Conservation (phyloP, 2,888 invertebrate genomes). For the Oscheius onirici region DNA sequence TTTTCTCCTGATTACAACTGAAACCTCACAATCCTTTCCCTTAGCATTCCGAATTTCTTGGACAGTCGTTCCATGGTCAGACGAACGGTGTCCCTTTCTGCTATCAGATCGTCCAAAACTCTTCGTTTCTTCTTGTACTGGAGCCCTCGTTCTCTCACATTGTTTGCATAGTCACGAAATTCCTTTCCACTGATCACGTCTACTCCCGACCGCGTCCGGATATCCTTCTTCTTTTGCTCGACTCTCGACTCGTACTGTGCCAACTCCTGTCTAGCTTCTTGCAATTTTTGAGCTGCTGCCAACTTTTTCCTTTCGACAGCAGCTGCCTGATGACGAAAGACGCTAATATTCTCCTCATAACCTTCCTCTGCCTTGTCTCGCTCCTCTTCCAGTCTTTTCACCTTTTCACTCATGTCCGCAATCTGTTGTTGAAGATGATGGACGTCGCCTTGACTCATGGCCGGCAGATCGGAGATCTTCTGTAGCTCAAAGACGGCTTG, state of each 20-base stretch:
- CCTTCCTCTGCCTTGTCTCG: constrained; percentile 77
- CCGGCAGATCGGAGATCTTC: constrained; percentile 70
- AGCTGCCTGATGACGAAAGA: constrained; percentile 83
- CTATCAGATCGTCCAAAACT: constrained; percentile 80
- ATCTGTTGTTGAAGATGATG: constrained; percentile 15
- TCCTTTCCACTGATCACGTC: constrained; percentile 73
- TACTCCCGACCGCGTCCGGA: constrained; percentile 75
- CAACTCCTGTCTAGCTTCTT: constrained; percentile 79
- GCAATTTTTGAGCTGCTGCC: constrained; percentile 79
- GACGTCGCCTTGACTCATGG: constrained; percentile 24
- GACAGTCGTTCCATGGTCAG: constrained; percentile 82
- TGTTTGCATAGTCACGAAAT: constrained; percentile 85
- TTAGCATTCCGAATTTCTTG: constrained; percentile 74
- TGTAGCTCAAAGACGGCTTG: constrained; percentile 81
- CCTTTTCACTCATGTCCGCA: constrained; percentile 21
- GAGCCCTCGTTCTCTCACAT: constrained; percentile 83
- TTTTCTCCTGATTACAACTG: background rate
- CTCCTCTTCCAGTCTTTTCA: constrained; percentile 81
- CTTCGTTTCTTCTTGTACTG: constrained; percentile 84
- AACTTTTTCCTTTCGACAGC: constrained; percentile 83
- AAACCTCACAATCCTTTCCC: constrained; percentile 76
- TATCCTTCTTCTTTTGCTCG: constrained; percentile 75
- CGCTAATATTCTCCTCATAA: constrained; percentile 74
- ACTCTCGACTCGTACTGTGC: constrained; percentile 78
- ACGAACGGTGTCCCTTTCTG: constrained; percentile 82